These are phyloP conservation scores for Coracopsis vasa DNA, from an alignment of 2,113 vertebrate genomes.

Conservation along the genomic window DNA sequence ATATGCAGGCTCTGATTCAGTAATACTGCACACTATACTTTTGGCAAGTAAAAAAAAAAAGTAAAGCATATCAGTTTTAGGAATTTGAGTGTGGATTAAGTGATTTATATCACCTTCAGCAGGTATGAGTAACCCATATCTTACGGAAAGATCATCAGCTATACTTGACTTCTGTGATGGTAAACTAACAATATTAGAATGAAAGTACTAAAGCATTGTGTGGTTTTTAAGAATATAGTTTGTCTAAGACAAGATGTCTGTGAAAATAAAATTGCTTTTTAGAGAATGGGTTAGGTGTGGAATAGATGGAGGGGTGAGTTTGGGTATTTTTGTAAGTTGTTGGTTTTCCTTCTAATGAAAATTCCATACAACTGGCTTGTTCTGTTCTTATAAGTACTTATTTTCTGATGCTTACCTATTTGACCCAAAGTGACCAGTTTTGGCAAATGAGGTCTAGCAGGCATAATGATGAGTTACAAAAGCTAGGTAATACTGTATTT, in stretches of 20 bases:
- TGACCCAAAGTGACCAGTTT: neutral
- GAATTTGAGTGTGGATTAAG: neutral
- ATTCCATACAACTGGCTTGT: neutral
- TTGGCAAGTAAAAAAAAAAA: neutral
- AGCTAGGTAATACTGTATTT: neutral
- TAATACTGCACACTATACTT: neutral
- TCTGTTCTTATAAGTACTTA: neutral
- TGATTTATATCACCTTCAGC: neutral
- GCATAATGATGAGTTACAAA: neutral
- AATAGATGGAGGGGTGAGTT: accelerated
- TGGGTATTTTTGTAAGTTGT: neutral
- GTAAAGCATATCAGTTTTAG: neutral
- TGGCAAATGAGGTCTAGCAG: neutral
- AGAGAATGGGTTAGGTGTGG: neutral
- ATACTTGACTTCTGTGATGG: neutral
- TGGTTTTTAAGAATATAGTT: neutral
- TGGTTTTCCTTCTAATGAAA: neutral
- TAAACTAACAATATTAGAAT: neutral
- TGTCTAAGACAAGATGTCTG: neutral
- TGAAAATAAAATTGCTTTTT: neutral
- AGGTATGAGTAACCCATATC: neutral
- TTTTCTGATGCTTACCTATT: neutral
- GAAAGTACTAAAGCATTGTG: neutral
- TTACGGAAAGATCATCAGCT: neutral
- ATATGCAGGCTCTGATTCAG: neutral